Evolutionary conservation across 1,140 invertebrate genomes (phyloP).

Genomic region (Drosophila littoralis): DNA sequence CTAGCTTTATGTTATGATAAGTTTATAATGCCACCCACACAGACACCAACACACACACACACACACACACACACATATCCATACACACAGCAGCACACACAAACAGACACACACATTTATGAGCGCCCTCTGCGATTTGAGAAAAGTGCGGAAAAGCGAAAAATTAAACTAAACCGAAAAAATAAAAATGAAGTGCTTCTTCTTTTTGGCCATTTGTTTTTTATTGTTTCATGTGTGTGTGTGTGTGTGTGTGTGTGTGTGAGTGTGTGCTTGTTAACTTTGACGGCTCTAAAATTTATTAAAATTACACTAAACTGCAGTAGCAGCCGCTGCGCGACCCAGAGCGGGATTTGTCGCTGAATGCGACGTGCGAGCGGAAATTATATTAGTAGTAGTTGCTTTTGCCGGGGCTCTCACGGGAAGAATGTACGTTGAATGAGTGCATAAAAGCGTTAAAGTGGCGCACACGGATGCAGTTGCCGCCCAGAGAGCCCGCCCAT

Average conservation of each 20-base stretch:
- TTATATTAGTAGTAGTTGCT: constrained; percentile 55
- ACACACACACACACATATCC: neutral
- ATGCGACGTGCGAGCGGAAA: constrained; percentile 38
- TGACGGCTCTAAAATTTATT: constrained; percentile 43
- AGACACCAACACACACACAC: neutral
- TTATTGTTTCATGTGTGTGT: neutral
- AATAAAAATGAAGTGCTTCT: constrained; percentile 28
- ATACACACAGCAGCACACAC: constrained; percentile 1
- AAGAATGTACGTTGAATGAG: constrained; percentile 33
- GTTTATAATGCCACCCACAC: constrained; percentile 63
- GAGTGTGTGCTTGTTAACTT: constrained; percentile 23
- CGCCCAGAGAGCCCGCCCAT: no score
- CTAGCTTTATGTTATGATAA: constrained; percentile 79
- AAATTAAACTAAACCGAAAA: constrained; percentile 33
- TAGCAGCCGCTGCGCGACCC: constrained; percentile 3
- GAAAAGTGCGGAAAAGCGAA: constrained; percentile 23
- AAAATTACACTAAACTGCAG: constrained; percentile 52
- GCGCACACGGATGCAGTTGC: constrained; percentile 12
- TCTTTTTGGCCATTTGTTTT: constrained; percentile 8
- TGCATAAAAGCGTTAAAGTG: constrained; percentile 40
- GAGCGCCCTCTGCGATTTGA: constrained; percentile 1
- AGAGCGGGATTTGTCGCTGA: constrained; percentile 29
- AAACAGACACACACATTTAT: no score
- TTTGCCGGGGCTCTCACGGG: constrained; percentile 23
- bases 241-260: neutral